Percentiles rank a stretch among this genome's conserved stretches.
Evolutionary conservation across 2,797 vertebrate species (phyloP).

Genomic region (Fundulus diaphanus): DNA sequence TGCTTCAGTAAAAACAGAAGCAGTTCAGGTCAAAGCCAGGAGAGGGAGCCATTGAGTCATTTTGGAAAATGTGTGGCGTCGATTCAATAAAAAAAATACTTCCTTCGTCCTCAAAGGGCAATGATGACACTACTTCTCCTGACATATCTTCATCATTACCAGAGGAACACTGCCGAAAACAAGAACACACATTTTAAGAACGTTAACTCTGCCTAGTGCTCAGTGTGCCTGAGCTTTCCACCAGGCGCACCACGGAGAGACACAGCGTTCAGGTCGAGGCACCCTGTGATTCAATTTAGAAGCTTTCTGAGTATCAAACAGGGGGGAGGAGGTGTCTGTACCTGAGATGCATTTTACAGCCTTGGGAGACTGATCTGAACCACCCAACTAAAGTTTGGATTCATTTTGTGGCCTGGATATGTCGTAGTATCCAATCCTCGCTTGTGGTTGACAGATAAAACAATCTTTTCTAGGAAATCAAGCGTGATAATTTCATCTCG

Average conservation of each 20-base stretch:
- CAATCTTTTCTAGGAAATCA: slow-evolving; percentile 10
- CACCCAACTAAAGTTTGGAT: slow-evolving; percentile 15
- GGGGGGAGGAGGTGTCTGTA: slow-evolving; percentile 32
- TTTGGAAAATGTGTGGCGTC: slow-evolving; percentile 13
- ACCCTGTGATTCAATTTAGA: slow-evolving; percentile 53
- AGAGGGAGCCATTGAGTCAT: slow-evolving; percentile 62
- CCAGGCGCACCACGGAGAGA: slow-evolving; percentile 11
- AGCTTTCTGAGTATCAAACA: slow-evolving; percentile 23
- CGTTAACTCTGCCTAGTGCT: slow-evolving; percentile 3
- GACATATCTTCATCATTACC: slow-evolving; percentile 12
- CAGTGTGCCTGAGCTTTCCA: slow-evolving; percentile 9
- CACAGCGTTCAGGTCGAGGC: slow-evolving; percentile 65
- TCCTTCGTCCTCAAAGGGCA: slow-evolving; percentile 37
- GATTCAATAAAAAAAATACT: slow-evolving; percentile 24
- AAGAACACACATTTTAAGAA: slow-evolving; percentile 3
- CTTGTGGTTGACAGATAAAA: slow-evolving; percentile 31
- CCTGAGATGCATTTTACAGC: slow-evolving; percentile 56
- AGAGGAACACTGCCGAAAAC: slow-evolving; percentile 13
- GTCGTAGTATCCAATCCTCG: slow-evolving; percentile 11
- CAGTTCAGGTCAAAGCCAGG: slow-evolving; percentile 42
- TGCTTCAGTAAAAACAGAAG: slow-evolving; percentile 5
- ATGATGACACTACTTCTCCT: slow-evolving; percentile 8
- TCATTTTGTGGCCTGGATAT: slow-evolving; percentile 27
- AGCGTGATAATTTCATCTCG: background rate
- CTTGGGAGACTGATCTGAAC: slow-evolving; percentile 18